These are phyloP conservation scores for Caenorhabditis tropicalis DNA, from an alignment of 1,140 invertebrate species.

Conservation along the genomic window DNA sequence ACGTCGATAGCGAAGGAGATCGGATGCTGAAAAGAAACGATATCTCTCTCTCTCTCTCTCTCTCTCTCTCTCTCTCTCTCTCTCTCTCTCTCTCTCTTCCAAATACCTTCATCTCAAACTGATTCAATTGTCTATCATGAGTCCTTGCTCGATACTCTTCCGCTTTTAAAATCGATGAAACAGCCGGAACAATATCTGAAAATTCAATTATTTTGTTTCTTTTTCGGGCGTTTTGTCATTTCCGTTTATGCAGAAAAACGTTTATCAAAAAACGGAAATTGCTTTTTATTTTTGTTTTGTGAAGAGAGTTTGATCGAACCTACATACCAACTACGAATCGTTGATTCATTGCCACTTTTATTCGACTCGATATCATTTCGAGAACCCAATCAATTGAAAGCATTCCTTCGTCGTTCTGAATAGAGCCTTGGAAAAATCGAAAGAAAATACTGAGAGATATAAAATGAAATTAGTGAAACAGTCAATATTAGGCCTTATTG, in stretches of 20 bases:
- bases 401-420: constrained; percentile 34
- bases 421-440: not conserved
- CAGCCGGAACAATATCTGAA: constrained; percentile 23
- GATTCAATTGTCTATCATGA: not conserved
- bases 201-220: constrained; percentile 25
- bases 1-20: not conserved
- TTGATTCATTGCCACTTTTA: not conserved
- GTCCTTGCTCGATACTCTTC: not conserved
- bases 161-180: constrained; percentile 32
- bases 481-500: too few relatives aligned
- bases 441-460: not conserved
- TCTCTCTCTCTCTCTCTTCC: too few relatives aligned
- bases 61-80: not conserved
- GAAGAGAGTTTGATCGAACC: not conserved
- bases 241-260: not conserved
- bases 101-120: constrained; percentile 27
- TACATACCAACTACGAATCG: constrained; percentile 7
- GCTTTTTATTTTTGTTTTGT: not conserved
- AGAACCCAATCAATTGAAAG: constrained; percentile 17
- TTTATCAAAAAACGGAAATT: not conserved
- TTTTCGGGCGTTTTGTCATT: not conserved
- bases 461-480: too few relatives aligned
- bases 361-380: constrained; percentile 6
- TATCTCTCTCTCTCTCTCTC: not conserved
- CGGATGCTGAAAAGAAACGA: not conserved